Evolutionary conservation across 2,113 vertebrate genomes (phyloP).

Genomic region (Upupa epops): DNA sequence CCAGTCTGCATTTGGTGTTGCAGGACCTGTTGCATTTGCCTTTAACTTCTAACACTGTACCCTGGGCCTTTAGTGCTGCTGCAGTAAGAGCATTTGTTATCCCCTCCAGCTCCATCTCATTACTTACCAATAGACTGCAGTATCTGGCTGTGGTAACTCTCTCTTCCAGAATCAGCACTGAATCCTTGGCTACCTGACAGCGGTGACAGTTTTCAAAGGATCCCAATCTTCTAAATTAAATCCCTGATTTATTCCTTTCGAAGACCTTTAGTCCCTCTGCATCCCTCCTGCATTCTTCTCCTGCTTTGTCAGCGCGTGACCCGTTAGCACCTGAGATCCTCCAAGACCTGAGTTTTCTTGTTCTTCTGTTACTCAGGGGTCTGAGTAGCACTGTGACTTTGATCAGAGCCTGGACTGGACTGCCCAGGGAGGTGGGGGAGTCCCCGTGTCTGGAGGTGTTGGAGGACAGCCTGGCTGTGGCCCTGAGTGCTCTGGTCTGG

Average conservation of each 20-base stretch:
- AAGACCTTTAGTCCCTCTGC: neutral
- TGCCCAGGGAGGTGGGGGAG: too few species aligned
- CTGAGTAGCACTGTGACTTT: too few species aligned
- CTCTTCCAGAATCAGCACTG: constrained; percentile 21
- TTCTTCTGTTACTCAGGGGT: neutral
- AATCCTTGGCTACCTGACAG: constrained; percentile 29
- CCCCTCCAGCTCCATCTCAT: neutral
- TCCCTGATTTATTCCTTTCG: constrained; percentile 30
- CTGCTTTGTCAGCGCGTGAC: constrained; percentile 21
- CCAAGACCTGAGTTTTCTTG: neutral
- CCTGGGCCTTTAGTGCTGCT: neutral
- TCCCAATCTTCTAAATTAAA: constrained; percentile 44
- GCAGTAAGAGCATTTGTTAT: neutral
- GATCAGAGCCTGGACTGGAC: too few species aligned
- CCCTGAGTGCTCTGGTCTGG: too few species aligned
- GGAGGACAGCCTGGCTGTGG: too few species aligned
- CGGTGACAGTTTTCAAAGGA: constrained; percentile 17
- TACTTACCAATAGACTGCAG: neutral
- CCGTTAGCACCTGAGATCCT: neutral
- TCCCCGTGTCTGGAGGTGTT: too few species aligned
- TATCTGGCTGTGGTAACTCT: constrained; percentile 26
- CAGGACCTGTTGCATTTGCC: neutral
- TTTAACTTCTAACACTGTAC: neutral
- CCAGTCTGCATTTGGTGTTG: neutral
- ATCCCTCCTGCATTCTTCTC: neutral